Percentiles rank a stretch among this genome's conserved stretches.
phyloP scores from a whole-genome alignment of 2,113 vertebrate species.

The Haliaeetus leucogaster region DNA sequence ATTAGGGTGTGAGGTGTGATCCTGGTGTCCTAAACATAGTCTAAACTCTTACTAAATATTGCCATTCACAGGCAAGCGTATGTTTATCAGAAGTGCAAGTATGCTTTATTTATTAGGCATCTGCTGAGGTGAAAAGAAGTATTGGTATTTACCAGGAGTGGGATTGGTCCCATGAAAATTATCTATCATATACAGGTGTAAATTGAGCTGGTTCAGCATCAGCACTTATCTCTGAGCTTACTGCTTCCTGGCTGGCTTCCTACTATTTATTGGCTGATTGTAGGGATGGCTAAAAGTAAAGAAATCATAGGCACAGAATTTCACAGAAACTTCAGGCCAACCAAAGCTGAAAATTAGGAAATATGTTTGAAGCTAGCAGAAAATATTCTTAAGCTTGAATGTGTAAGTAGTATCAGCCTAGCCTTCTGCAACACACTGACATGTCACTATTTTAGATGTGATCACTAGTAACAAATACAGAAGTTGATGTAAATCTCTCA shows the following conservation, averaged over 20 bases:
- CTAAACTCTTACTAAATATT: neutral
- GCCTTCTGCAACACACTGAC: neutral
- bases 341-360: neutral
- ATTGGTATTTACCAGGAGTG: neutral
- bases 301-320: neutral
- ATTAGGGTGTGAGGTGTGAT: neutral
- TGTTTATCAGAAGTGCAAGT: neutral
- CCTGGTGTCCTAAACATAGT: neutral
- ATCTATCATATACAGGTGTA: neutral
- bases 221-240: neutral
- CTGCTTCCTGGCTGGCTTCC: neutral
- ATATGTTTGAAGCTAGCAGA: neutral
- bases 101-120: neutral
- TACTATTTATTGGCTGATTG: neutral
- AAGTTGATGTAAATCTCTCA: neutral
- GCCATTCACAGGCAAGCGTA: neutral
- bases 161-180: neutral
- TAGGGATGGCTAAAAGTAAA: neutral
- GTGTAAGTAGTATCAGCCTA: neutral
- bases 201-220: neutral
- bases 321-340: neutral
- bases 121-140: neutral
- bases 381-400: neutral
- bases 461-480: neutral
- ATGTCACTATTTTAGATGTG: neutral